phyloP scores from a whole-genome alignment of 2,888 invertebrate genomes.

The Limnephilus rhombicus region DNA sequence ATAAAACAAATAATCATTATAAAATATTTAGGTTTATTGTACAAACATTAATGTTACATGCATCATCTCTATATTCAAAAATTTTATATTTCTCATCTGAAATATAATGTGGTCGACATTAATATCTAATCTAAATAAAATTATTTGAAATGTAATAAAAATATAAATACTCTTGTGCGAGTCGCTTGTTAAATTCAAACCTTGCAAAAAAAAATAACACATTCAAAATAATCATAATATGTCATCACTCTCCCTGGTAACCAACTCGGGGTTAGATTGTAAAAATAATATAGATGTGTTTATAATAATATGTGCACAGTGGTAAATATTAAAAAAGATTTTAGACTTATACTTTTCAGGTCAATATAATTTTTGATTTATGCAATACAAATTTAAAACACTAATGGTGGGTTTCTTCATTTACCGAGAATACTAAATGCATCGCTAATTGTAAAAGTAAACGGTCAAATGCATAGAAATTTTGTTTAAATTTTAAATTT shows the following conservation, averaged over 20 bases:
- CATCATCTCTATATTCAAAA: conserved; percentile 44
- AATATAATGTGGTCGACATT: conserved; percentile 55
- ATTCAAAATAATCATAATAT: not conserved
- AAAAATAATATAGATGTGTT: not conserved
- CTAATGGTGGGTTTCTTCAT: too few species aligned
- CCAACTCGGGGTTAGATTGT: not conserved
- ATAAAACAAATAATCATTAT: conserved; percentile 46
- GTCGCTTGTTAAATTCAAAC: conserved; percentile 15
- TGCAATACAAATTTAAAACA: not conserved
- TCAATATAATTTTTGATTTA: not conserved
- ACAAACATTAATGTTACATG: conserved; percentile 57
- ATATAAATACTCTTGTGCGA: conserved; percentile 6
- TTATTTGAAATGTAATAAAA: conserved; percentile 28
- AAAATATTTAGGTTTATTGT: conserved; percentile 58
- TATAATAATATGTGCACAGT: not conserved
- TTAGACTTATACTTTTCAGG: not conserved
- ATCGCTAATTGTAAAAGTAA: too few species aligned
- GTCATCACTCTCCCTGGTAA: conserved; percentile 2
- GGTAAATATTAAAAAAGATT: not conserved
- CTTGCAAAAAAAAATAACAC: not conserved
- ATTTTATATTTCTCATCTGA: conserved; percentile 46
- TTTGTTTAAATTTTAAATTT: too few species aligned
- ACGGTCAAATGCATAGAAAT: too few species aligned
- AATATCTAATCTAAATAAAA: conserved; percentile 41
- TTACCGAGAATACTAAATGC: too few species aligned